Percentiles rank a stretch among this genome's conserved stretches.
phyloP scores from a whole-genome alignment of 2,113 vertebrate genomes.

The Limnothrissa miodon region DNA sequence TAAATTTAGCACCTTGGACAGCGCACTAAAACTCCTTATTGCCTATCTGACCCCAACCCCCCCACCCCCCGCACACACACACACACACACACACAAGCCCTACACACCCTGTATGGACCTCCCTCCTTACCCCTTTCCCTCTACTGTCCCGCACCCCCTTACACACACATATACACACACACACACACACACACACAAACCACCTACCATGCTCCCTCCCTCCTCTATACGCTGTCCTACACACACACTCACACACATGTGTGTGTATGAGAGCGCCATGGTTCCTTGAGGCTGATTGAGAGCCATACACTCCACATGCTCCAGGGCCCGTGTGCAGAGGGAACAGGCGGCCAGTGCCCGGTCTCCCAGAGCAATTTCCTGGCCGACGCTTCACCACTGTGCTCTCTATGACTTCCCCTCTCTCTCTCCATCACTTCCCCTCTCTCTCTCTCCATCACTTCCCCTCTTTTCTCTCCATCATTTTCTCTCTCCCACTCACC shows the following conservation, averaged over 20 bases:
- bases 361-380: conserved; percentile 78
- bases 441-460: background rate
- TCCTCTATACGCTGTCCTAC: background rate
- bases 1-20: conserved; percentile 94
- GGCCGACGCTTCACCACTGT: conserved; percentile 70
- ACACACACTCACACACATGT: background rate
- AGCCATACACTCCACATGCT: background rate
- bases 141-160: background rate
- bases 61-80: conserved; percentile 4
- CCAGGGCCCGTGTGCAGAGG: conserved; percentile 2
- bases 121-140: conserved; percentile 64
- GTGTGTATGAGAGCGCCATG: background rate
- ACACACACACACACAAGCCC: conserved; percentile 17
- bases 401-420: background rate
- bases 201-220: background rate
- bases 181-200: conserved; percentile 6
- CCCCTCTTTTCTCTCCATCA: background rate
- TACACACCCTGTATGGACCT: background rate
- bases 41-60: conserved; percentile 79
- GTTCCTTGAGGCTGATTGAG: conserved; percentile 43
- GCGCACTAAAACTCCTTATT: conserved; percentile 89
- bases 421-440: background rate
- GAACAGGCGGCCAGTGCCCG: background rate
- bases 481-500: background rate
- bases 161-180: background rate